These are phyloP conservation scores for Amitus sp. DNA, from an alignment of 2,888 invertebrate genomes.

Conservation along the genomic window DNA sequence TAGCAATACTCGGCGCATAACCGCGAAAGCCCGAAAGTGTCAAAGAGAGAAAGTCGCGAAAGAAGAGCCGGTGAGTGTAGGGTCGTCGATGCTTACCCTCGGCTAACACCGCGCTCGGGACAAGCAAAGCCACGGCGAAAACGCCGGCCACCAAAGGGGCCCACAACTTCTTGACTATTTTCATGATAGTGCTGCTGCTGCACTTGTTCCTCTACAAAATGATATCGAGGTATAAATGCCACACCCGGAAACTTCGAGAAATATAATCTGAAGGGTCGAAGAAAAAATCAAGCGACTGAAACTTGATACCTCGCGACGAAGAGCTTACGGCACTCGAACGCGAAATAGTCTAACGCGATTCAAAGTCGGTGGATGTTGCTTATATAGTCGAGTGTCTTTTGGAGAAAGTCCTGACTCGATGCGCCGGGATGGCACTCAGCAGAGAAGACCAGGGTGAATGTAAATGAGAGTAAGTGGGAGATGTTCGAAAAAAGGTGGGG, in stretches of 20 bases:
- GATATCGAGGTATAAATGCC: slow-evolving; percentile 3
- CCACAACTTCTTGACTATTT: slow-evolving; percentile 51
- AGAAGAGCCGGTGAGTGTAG: slow-evolving; percentile 9
- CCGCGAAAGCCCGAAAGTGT: slow-evolving; percentile 5
- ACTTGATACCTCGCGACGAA: slow-evolving; percentile 38
- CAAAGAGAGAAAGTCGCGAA: slow-evolving; percentile 21
- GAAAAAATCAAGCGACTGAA: no score
- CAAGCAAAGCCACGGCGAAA: slow-evolving; percentile 52
- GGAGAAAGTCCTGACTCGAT: slow-evolving; percentile 62
- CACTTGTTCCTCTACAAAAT: not conserved
- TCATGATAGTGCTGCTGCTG: slow-evolving; percentile 45
- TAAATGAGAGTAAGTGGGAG: slow-evolving; percentile 38
- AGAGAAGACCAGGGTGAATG: slow-evolving; percentile 45
- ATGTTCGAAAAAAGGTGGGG: slow-evolving; percentile 26
- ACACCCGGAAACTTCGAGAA: slow-evolving; percentile 11
- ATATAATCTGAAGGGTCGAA: no score
- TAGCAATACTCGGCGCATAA: not conserved
- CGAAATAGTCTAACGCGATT: slow-evolving; percentile 64
- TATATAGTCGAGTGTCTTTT: slow-evolving; percentile 64
- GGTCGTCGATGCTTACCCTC: slow-evolving; percentile 55
- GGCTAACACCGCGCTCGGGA: slow-evolving; percentile 50
- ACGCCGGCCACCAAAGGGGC: slow-evolving; percentile 52
- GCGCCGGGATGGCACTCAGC: slow-evolving; percentile 51
- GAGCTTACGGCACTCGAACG: slow-evolving; percentile 46
- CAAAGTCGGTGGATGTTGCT: slow-evolving; percentile 61